Percentiles rank a stretch among this genome's conserved stretches.
Evolutionary conservation across 2,113 vertebrate species (phyloP).

Genomic region (Odontophorus gujanensis): DNA sequence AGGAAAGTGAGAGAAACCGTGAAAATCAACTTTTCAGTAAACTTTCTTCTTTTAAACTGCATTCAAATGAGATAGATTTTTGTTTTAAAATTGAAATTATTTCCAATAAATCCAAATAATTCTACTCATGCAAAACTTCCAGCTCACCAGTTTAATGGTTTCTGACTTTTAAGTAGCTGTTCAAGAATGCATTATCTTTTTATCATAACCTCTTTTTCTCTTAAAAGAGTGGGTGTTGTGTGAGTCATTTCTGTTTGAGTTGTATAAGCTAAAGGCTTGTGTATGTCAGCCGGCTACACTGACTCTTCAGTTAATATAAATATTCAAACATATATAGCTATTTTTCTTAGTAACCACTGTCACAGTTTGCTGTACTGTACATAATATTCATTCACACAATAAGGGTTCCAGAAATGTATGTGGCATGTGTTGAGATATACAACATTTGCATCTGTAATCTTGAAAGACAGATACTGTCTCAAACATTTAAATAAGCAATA

Average conservation of each 20-base stretch:
- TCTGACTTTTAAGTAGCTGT: slow-evolving; percentile 35
- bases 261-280: slow-evolving; percentile 21
- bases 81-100: neutral
- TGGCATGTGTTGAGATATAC: neutral
- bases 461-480: neutral
- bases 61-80: neutral
- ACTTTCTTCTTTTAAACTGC: neutral
- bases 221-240: slow-evolving; percentile 41
- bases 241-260: slow-evolving; percentile 40
- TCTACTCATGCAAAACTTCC: neutral
- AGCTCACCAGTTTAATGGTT: slow-evolving; percentile 1
- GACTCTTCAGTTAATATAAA: slow-evolving; percentile 19
- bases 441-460: neutral
- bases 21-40: neutral
- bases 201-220: slow-evolving; percentile 1
- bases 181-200: slow-evolving; percentile 24
- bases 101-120: neutral
- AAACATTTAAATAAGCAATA: neutral
- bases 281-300: neutral
- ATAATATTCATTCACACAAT: neutral
- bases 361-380: neutral
- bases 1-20: neutral
- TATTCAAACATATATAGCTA: slow-evolving; percentile 6
- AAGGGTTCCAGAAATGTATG: neutral
- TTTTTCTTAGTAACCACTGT: neutral